phyloP scores from a whole-genome alignment of 2,797 vertebrate genomes.

The Selene dorsalis region DNA sequence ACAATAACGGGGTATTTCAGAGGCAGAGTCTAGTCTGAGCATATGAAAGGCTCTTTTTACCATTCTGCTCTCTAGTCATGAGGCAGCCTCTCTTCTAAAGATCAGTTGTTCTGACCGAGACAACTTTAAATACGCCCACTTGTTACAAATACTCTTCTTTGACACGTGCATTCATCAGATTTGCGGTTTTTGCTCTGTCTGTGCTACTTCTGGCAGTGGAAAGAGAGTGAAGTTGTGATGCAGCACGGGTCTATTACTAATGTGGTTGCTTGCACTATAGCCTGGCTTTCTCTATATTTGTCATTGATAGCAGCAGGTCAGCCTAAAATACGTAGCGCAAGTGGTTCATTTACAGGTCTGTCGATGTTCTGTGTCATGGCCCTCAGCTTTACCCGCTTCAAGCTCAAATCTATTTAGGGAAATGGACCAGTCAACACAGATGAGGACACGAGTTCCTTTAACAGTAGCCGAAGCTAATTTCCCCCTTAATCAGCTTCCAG shows the following conservation, averaged over 20 bases:
- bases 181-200: constrained; percentile 22
- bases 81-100: constrained; percentile 55
- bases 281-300: constrained; percentile 22
- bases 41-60: constrained; percentile 60
- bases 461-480: constrained; percentile 35
- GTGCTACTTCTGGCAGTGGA: constrained; percentile 42
- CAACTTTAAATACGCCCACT: constrained; percentile 36
- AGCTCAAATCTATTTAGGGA: constrained; percentile 59
- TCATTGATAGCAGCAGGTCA: constrained; percentile 17
- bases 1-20: constrained; percentile 23
- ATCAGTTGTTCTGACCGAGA: constrained; percentile 59
- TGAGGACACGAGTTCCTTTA: constrained; percentile 27
- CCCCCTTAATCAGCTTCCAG: constrained; percentile 27
- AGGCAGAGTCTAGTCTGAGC: constrained; percentile 13
- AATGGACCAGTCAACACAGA: constrained; percentile 44
- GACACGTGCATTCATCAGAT: constrained; percentile 42
- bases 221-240: constrained; percentile 48
- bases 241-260: constrained; percentile 42
- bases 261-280: constrained; percentile 2
- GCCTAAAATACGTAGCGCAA: constrained; percentile 42
- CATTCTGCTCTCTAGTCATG: constrained; percentile 47
- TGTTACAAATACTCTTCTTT: constrained; percentile 49
- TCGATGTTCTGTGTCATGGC: constrained; percentile 51
- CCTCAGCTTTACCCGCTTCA: constrained; percentile 15
- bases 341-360: constrained; percentile 57